Base-by-base conservation (phyloP, 2,113 vertebrate species). In the Apus apus region DNA sequence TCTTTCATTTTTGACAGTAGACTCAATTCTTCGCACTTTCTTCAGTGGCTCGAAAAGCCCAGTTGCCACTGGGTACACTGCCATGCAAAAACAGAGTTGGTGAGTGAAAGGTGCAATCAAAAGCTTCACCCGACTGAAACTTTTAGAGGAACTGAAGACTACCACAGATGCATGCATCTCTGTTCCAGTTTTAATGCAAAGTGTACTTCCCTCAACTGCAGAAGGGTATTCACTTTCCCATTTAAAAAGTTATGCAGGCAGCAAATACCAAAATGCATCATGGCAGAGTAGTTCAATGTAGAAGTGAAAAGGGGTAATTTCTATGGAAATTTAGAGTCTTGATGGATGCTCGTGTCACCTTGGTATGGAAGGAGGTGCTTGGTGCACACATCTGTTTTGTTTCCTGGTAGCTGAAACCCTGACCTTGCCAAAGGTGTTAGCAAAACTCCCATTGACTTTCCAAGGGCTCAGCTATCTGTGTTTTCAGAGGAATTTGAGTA, bases 111-210 rank as follows among this genome's bases (percentile, higher is more conserved):
- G 34, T 82, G 21, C 36, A 48, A 34, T 60, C 25, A 56, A 26
- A 89, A 67, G 68, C 60, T 73, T 46, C n/a, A 50, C 43, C 67
- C 8, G 4, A 57, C 58, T 80, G 72, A 83, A 93, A 74, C 68
- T 89, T 87, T 43, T 16, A 91, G 89, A 61, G 85, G 81, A 95
- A 94, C 74, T 72, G 67, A 75, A 89, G n/a, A 64, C 81, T 68
- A 8, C 58, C 53, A 51, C 65, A 65, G 60, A 36, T 21, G 48
- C 40, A 82, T 73, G 48, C 40, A 82, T 73, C 70, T 81, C 29
- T 2, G 32, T 87, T 87, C 77, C 66, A 38, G 48, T 82, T 89
- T 73, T 58, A 94, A 89, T 53, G 50, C 32, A 3, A 51, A 89
- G 27, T 19, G 18, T 58, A 66, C 87, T 95, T 96, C 66, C 53